Evolutionary conservation across 2,797 vertebrate genomes (phyloP).

Genomic region (Propithecus deckenii): DNA sequence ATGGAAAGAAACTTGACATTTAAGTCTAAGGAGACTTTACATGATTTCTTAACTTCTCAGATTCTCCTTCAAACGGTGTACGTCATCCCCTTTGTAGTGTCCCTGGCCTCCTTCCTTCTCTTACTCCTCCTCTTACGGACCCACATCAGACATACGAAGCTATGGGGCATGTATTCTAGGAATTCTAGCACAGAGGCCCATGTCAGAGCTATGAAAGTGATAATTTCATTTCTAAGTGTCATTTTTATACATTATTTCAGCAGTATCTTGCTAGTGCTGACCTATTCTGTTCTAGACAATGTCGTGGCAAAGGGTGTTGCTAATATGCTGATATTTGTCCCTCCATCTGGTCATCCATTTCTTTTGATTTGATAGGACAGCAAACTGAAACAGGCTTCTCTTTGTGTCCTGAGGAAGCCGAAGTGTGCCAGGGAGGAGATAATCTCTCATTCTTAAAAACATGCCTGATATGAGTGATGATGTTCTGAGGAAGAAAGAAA

Average conservation of each 20-base stretch:
- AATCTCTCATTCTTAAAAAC: neutral
- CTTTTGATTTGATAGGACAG: neutral
- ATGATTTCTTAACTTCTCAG: accelerated
- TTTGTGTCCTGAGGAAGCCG: neutral
- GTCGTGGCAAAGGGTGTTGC: neutral
- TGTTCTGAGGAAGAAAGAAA: neutral
- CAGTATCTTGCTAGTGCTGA: neutral
- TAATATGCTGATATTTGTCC: neutral
- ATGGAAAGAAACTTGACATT: accelerated
- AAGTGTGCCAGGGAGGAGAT: neutral
- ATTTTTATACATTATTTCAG: neutral
- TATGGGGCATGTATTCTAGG: neutral
- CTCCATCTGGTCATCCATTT: neutral
- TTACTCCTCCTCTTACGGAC: conserved; percentile 72
- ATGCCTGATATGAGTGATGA: neutral
- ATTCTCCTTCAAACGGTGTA: accelerated
- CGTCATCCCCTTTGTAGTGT: neutral
- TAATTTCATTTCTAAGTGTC: neutral
- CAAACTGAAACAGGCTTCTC: neutral
- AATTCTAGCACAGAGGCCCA: neutral
- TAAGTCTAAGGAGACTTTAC: accelerated
- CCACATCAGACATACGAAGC: neutral
- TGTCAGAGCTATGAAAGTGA: conserved; percentile 54
- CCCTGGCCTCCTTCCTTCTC: neutral
- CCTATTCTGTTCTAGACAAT: neutral